These are phyloP conservation scores for Cygnus buccinator DNA, from an alignment of 2,113 vertebrate genomes.

Conservation along the genomic window DNA sequence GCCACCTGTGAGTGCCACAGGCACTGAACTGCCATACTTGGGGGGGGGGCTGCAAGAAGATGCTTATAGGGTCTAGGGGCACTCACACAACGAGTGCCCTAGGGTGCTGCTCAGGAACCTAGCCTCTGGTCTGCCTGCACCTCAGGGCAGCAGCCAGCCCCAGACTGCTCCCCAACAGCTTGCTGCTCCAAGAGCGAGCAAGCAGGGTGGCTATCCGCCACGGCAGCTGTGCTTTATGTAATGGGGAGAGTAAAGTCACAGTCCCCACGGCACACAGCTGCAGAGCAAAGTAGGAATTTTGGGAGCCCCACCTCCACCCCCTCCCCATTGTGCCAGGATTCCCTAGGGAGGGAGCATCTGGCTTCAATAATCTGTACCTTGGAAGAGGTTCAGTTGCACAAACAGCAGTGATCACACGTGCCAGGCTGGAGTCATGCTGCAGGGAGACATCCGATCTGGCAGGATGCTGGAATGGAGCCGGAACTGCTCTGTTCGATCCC, in stretches of 20 bases:
- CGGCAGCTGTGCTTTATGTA: background rate
- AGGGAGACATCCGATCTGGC: fast-evolving
- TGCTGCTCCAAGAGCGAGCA: background rate
- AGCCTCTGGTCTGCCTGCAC: background rate
- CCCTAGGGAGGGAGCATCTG: background rate
- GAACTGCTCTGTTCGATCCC: background rate
- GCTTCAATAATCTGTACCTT: background rate
- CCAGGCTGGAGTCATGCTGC: background rate
- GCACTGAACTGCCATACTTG: fast-evolving
- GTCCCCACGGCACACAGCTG: background rate
- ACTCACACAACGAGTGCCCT: fast-evolving
- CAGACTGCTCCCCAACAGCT: background rate
- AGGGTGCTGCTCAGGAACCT: background rate
- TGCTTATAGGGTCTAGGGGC: background rate
- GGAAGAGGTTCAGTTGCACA: fast-evolving
- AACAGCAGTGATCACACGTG: fast-evolving
- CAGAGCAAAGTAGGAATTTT: background rate
- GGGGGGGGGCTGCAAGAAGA: background rate
- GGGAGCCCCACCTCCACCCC: background rate
- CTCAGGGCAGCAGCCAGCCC: background rate
- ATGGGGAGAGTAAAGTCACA: background rate
- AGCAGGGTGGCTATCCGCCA: background rate
- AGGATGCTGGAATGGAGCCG: background rate
- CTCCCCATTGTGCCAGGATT: fast-evolving
- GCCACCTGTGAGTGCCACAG: background rate